Conservation (phyloP, 1,140 invertebrate genomes). For the Megalonaias nervosa region DNA sequence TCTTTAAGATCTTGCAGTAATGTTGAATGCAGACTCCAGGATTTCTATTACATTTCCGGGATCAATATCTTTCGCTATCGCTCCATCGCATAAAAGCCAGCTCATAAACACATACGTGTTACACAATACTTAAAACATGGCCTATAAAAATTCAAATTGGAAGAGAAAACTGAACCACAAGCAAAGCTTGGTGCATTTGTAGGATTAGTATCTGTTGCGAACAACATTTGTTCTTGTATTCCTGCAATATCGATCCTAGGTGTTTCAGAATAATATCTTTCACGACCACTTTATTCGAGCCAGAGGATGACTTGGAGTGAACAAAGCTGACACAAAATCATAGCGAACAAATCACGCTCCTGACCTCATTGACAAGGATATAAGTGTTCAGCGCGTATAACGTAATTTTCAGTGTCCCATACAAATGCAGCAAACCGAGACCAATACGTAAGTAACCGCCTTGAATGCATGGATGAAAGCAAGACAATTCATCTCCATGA, state of each 20-base stretch:
- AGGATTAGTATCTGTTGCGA: too few relatives aligned
- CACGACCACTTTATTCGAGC: constrained; percentile 1
- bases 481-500: constrained; percentile 5
- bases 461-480: background rate
- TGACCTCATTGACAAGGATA: constrained; percentile 11
- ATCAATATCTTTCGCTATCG: too few relatives aligned
- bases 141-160: too few relatives aligned
- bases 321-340: constrained; percentile 7
- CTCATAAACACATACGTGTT: too few relatives aligned
- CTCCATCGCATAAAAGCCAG: too few relatives aligned
- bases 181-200: too few relatives aligned
- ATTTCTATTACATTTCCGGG: too few relatives aligned
- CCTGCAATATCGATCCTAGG: constrained; percentile 1
- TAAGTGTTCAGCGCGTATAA: background rate
- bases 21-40: too few relatives aligned
- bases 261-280: background rate
- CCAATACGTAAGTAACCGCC: background rate
- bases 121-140: too few relatives aligned
- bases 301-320: background rate
- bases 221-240: background rate
- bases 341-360: constrained; percentile 18
- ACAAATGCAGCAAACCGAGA: constrained; percentile 8
- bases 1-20: too few relatives aligned
- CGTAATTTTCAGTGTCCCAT: constrained; percentile 1
- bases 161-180: too few relatives aligned